Percentiles rank a stretch among this genome's conserved stretches.
phyloP scores from a whole-genome alignment of 2,113 vertebrate species.

The Sphaerodactylus townsendi region DNA sequence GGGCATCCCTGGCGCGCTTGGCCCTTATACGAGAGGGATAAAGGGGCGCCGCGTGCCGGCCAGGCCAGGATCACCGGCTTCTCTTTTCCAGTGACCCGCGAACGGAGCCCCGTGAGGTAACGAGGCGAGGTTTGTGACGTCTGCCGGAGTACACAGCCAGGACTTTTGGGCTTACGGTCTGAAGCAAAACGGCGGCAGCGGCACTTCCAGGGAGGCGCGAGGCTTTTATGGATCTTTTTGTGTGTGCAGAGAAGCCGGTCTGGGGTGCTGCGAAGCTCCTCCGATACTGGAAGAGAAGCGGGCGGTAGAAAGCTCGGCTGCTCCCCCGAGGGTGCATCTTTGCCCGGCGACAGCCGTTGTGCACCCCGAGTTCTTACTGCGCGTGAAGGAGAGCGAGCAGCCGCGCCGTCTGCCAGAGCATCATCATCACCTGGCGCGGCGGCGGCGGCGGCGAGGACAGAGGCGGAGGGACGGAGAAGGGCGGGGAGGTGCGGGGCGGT shows the following conservation, averaged over 20 bases:
- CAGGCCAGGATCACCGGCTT: background rate
- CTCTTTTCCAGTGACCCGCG: background rate
- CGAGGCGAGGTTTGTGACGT: background rate
- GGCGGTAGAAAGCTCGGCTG: background rate
- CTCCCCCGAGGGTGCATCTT: background rate
- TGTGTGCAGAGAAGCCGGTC: background rate
- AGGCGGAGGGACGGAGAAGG: background rate
- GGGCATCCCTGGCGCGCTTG: background rate
- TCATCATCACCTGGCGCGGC: constrained; percentile 52
- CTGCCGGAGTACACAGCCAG: too few relatives aligned
- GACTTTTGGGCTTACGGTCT: too few relatives aligned
- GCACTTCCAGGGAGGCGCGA: background rate
- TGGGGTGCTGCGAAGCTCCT: background rate
- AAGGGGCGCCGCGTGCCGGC: too few relatives aligned
- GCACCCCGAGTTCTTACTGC: background rate
- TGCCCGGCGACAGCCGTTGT: background rate
- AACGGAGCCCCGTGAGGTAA: background rate
- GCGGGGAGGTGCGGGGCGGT: background rate
- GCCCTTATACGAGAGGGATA: background rate
- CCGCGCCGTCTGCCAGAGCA: background rate
- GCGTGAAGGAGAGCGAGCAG: background rate
- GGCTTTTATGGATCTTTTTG: background rate
- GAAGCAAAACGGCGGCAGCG: background rate
- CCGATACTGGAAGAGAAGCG: too few relatives aligned
- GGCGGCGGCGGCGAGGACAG: constrained; percentile 5